Evolutionary conservation across 37 sponge, comb jelly and placozoan genomes (phyloP).

Genomic region (Chondrilla cf. caribensis): DNA sequence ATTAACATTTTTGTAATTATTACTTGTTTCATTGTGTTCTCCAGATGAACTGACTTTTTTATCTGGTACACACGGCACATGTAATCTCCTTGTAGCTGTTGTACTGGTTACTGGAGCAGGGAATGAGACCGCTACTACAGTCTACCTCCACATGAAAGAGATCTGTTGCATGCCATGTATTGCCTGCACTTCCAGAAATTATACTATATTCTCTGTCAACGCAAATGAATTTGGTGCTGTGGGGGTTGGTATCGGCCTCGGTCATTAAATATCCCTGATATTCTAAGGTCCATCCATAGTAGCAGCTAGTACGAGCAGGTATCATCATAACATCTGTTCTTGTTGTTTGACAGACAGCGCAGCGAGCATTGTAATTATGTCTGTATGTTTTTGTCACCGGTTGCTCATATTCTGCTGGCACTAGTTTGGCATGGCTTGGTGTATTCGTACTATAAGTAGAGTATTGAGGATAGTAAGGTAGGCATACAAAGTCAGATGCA

Average conservation of each 20-base stretch:
- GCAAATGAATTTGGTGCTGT: not conserved
- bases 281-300: slow-evolving; percentile 7
- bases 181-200: not conserved
- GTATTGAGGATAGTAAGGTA: not conserved
- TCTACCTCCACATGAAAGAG: too few species aligned
- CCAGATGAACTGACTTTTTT: too few species aligned
- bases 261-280: slow-evolving; percentile 10
- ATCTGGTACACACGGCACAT: too few species aligned
- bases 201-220: not conserved
- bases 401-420: slow-evolving; percentile 11
- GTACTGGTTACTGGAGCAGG: too few species aligned
- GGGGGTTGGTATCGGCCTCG: not conserved
- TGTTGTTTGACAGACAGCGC: not conserved
- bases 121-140: too few species aligned
- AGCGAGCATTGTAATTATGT: not conserved
- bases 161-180: not conserved
- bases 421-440: not conserved
- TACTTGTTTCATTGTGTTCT: too few species aligned
- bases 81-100: too few species aligned
- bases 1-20: too few species aligned
- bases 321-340: slow-evolving; percentile 17
- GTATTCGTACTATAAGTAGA: not conserved
- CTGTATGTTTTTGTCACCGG: not conserved
- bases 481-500: slow-evolving; percentile 25
- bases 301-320: slow-evolving; percentile 4